Base-by-base conservation (phyloP, 2,888 invertebrate species). In the Drosophila multiciliata region DNA sequence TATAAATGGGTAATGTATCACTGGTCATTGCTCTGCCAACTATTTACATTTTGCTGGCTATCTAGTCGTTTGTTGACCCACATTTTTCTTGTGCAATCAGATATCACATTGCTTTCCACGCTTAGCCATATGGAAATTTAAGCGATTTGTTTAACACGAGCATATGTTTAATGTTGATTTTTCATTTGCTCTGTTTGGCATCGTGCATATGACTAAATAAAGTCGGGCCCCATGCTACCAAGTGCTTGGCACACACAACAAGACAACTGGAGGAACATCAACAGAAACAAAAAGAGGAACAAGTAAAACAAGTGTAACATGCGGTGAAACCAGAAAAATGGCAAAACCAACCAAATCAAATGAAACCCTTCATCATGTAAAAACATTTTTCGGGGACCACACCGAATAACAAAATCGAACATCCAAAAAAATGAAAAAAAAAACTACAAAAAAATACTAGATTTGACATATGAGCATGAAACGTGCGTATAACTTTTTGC, bases 241-340 rank as follows among this genome's bases (percentile, higher is more conserved):
- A 54, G 35, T 54, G 67, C 42, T 55, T 42, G 60, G 9, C 53
- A 59, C 53, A 65, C 65, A 52, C 42, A 55, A 23, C 38, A 38
- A 40, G 40, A 42, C 26, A 52, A 53, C 23, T 38, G 4, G 5
- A 12, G 35, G 26, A 20, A 45, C 45, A 45, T 45, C 5, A 49
- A 49, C 58, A 50, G 17, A 5, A 49, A 49, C 58, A 50, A 26
- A 32, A 59, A 42, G 49, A 29, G 17, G 15, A 64, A 49, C 54
- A 63, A 67, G 54, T 62, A 64, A 73, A 73, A 69, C 66, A 73
- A 66, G 79, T 67, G 71, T 79, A 73, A 66, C 60, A 80, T 70
- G 70, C 83, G 73, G 69, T 63, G 89, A 88, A 84, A 86, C 83
- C 89, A 83, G 89, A 88, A 80, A 88, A 84, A 84, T 86, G 89